Base-by-base conservation (phyloP, 2,797 vertebrate species). In the Crocidura indochinensis region DNA sequence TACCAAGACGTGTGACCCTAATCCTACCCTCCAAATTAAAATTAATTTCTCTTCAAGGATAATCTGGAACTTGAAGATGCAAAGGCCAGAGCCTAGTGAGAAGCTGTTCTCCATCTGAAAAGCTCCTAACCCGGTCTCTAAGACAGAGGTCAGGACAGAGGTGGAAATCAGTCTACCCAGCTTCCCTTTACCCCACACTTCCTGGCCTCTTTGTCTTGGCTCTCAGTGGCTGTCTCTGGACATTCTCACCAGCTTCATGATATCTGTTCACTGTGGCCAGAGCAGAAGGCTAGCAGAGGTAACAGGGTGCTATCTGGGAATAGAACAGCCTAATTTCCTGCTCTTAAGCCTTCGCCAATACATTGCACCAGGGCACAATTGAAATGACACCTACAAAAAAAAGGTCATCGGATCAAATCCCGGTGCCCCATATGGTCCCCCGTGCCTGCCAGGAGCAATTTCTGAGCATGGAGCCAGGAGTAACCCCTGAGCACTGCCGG, bases 1-100 rank as follows among this genome's bases (percentile, higher is more conserved):
- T 4, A 60, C 19, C 56, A 60, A 6, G 6, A 60, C 17, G 15
- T 60, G 19, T 60, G 51, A 6, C 56, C 19, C 56, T 60, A 20
- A 60, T 20, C 56, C 22, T 53, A 12, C 51, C 51, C 51, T 17
- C 51, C 51, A 12, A 53, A 14, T 53, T 53, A 53, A 53, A 38
- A 53, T 12, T 53, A 53, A 53, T 62, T 83, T 6, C 74, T 87
- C 76, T 77, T 85, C 87, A 80, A 78, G 78, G 38, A 46, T 79
- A 84, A 79, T 53, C 75, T 38, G 29, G 82, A 92, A 71, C 60
- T 53, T 22, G 10, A 7, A 87, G 46, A 79, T 53, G 1, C 56
- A 73, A 73, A 92, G 72, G 87, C 56, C 62, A 73, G 71, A 91
- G 64, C 31, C 62, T 72, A 19, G 12, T 14, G 29, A 79, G 44